Percentiles rank a stretch among this genome's conserved stretches.
Evolutionary conservation across 2,113 vertebrate species (phyloP).

Genomic region (Lasiurus cinereus): DNA sequence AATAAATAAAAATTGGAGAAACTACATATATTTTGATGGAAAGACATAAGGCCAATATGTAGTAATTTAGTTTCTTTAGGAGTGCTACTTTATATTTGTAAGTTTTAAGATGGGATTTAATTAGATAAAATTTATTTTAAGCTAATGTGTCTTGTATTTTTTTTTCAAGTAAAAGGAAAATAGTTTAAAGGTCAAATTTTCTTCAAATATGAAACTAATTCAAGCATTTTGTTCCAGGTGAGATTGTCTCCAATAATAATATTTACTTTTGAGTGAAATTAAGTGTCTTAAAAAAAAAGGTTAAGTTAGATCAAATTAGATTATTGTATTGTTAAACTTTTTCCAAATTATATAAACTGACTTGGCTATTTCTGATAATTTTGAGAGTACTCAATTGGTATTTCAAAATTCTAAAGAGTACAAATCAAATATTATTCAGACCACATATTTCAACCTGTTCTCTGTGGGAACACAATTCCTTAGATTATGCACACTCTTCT

Average conservation of each 20-base stretch:
- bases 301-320: not conserved
- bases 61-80: not conserved
- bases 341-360: not conserved
- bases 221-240: not conserved
- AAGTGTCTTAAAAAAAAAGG: not conserved
- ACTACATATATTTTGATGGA: not conserved
- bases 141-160: not conserved
- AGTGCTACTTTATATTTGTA: not conserved
- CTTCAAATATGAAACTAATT: not conserved
- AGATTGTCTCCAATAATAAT: not conserved
- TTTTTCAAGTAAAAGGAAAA: slow-evolving; percentile 1
- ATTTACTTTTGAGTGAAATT: not conserved
- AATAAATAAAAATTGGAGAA: not conserved
- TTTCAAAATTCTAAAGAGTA: not conserved
- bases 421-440: not conserved
- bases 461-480: not conserved
- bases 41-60: not conserved
- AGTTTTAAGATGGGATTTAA: slow-evolving; percentile 21
- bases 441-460: not conserved
- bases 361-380: not conserved
- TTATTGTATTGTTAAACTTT: not conserved
- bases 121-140: not conserved
- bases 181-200: not conserved
- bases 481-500: not conserved
- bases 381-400: not conserved